phyloP scores from a whole-genome alignment of 2,888 invertebrate genomes.

The Diaprepes abbreviatus region DNA sequence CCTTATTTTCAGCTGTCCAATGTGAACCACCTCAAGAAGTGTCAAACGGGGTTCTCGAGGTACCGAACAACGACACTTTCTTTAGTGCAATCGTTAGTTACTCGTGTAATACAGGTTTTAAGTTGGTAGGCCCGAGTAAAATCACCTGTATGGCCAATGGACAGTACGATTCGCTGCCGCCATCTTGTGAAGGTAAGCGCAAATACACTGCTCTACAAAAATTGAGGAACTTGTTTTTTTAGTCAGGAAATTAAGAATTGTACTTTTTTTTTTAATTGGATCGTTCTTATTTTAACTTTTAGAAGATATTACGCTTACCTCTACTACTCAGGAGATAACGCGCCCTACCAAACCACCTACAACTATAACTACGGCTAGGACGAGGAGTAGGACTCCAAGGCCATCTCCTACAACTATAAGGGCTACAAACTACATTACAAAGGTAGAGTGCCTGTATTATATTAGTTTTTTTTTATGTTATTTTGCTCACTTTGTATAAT shows the following conservation, averaged over 20 bases:
- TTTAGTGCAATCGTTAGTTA: conserved; percentile 85
- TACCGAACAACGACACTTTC: conserved; percentile 73
- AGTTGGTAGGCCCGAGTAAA: conserved; percentile 76
- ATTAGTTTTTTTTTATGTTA: too few relatives aligned
- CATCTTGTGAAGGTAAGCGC: conserved; percentile 79
- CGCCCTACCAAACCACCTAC: conserved; percentile 42
- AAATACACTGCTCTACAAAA: too few relatives aligned
- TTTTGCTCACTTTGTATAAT: too few relatives aligned
- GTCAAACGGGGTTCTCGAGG: conserved; percentile 73
- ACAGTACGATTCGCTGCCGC: conserved; percentile 83
- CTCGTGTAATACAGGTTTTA: conserved; percentile 78
- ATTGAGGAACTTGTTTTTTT: too few relatives aligned
- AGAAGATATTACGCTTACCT: conserved; percentile 9
- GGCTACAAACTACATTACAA: conserved; percentile 64
- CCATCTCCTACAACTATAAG: conserved; percentile 66
- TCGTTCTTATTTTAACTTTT: not conserved
- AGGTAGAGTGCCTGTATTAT: too few relatives aligned
- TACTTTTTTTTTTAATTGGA: too few relatives aligned
- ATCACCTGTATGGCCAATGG: conserved; percentile 83
- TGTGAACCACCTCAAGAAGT: conserved; percentile 80
- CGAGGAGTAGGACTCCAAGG: conserved; percentile 62
- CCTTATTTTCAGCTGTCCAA: conserved; percentile 73
- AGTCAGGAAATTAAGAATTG: too few relatives aligned
- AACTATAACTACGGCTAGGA: conserved; percentile 57
- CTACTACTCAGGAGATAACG: conserved; percentile 39